Percentiles rank a stretch among this genome's conserved stretches.
phyloP scores from a whole-genome alignment of 2,888 invertebrate species.

The Catonia carolina region DNA sequence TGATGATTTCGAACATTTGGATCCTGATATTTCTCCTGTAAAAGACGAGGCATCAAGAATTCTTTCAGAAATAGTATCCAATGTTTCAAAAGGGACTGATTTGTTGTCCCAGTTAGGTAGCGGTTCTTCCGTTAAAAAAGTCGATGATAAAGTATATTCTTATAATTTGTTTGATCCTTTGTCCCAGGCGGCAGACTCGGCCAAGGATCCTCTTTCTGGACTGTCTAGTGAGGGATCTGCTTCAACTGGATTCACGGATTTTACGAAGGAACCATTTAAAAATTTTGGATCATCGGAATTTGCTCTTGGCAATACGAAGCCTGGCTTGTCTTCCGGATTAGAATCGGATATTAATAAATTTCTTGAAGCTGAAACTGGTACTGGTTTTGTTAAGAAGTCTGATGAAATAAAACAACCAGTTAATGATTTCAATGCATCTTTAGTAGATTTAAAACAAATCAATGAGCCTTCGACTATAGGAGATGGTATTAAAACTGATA shows the following conservation, averaged over 20 bases:
- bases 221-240: background rate
- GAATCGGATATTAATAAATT: conserved; percentile 4
- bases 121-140: background rate
- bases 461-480: background rate
- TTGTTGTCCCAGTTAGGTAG: background rate
- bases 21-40: conserved; percentile 39
- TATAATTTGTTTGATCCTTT: background rate
- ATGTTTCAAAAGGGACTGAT: conserved; percentile 4
- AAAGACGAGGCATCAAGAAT: conserved; percentile 9
- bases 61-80: background rate
- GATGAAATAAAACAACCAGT: background rate
- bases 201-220: background rate
- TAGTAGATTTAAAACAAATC: background rate
- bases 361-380: conserved; percentile 14
- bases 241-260: background rate
- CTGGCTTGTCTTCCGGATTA: background rate
- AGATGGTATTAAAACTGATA: background rate
- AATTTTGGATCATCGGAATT: conserved; percentile 12
- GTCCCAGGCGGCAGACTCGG: background rate
- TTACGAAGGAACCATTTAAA: background rate
- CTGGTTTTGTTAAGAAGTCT: background rate
- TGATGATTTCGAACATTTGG: conserved; percentile 68
- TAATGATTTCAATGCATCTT: background rate
- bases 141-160: conserved; percentile 1
- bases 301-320: background rate